Conservation (phyloP, 2,888 invertebrate genomes). For the Ecdyonurus torrentis region DNA sequence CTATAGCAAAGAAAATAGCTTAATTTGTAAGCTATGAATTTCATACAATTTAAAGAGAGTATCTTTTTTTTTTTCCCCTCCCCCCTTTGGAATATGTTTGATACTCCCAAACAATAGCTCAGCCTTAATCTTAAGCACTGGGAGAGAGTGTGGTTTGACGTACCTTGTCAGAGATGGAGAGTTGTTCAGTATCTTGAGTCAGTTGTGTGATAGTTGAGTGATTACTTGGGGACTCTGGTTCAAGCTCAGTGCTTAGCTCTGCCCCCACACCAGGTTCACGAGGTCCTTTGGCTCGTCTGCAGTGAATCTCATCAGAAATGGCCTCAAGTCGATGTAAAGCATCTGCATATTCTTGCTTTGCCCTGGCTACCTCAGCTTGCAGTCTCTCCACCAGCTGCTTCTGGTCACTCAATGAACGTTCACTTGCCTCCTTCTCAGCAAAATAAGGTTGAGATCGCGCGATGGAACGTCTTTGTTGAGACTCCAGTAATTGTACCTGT, state of each 20-base stretch:
- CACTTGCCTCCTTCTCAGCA: conserved; percentile 73
- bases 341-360: conserved; percentile 65
- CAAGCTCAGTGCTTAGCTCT: conserved; percentile 35
- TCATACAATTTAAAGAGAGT: too few species aligned
- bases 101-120: too few species aligned
- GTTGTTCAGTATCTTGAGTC: too few species aligned
- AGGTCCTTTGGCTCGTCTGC: conserved; percentile 38
- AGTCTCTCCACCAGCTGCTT: conserved; percentile 68
- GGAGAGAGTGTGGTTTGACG: too few species aligned
- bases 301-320: conserved; percentile 84
- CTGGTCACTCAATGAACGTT: conserved; percentile 70
- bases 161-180: too few species aligned
- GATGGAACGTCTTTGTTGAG: conserved; percentile 64
- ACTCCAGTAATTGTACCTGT: conserved; percentile 60
- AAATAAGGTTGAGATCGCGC: conserved; percentile 80
- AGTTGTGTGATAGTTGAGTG: too few species aligned
- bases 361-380: conserved; percentile 57
- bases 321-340: conserved; percentile 71
- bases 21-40: too few species aligned
- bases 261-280: conserved; percentile 63
- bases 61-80: too few species aligned
- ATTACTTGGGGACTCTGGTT: too few species aligned
- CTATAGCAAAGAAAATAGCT: too few species aligned
- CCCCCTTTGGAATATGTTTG: too few species aligned
- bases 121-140: too few species aligned